These are phyloP conservation scores for Meloe dianella DNA, from an alignment of 2,888 invertebrate species.

Conservation along the genomic window DNA sequence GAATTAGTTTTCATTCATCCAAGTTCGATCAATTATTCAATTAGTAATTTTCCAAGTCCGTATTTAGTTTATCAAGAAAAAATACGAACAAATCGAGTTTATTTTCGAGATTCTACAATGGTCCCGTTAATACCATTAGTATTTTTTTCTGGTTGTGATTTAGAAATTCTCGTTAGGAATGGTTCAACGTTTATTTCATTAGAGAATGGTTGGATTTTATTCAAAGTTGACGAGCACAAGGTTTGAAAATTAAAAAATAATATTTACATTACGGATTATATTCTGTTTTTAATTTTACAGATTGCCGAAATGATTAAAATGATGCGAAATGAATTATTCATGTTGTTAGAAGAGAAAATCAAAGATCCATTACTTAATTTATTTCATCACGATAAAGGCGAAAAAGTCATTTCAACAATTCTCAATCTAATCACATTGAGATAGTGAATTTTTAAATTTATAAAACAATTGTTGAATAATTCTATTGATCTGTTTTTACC, in stretches of 20 bases:
- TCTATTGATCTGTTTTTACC: not conserved
- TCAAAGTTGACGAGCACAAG: slow-evolving; percentile 77
- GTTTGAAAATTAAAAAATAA: slow-evolving; percentile 54
- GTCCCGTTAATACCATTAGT: slow-evolving; percentile 77
- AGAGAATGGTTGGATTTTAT: slow-evolving; percentile 83
- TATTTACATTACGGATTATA: slow-evolving; percentile 13
- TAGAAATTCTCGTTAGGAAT: slow-evolving; percentile 75
- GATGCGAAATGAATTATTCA: slow-evolving; percentile 75
- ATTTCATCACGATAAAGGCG: slow-evolving; percentile 75
- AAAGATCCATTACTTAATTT: slow-evolving; percentile 79
- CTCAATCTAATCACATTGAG: slow-evolving; percentile 65
- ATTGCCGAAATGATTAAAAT: slow-evolving; percentile 84
- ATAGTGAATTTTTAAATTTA: slow-evolving; percentile 12
- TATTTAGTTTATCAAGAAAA: slow-evolving; percentile 85
- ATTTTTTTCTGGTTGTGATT: slow-evolving; percentile 74
- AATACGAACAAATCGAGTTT: slow-evolving; percentile 79
- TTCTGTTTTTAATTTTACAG: slow-evolving; percentile 58
- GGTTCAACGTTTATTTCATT: slow-evolving; percentile 76
- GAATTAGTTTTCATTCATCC: slow-evolving; percentile 78
- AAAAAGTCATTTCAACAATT: slow-evolving; percentile 77
- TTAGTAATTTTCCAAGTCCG: slow-evolving; percentile 73
- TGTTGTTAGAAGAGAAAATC: slow-evolving; percentile 83
- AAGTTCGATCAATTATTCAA: slow-evolving; percentile 74
- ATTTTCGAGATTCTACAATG: slow-evolving; percentile 82
- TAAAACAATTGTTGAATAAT: not conserved